Percentiles rank a stretch among this genome's conserved stretches.
Evolutionary conservation across 2,888 invertebrate genomes (phyloP).

Genomic region (Augiades crinisus): DNA sequence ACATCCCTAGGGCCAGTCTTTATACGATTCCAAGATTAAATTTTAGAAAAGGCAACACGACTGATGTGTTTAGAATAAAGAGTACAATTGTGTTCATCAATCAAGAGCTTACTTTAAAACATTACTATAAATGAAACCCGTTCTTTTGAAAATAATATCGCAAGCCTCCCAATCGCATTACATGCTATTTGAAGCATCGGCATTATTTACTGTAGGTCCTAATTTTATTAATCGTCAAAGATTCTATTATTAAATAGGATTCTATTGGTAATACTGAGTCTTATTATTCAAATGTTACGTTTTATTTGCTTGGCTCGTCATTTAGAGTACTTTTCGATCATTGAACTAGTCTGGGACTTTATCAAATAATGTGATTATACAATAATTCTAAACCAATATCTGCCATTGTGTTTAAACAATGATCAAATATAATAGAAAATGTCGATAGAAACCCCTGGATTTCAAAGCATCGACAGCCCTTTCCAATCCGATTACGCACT

Average conservation of each 20-base stretch:
- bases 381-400: too few relatives aligned
- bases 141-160: too few relatives aligned
- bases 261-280: not conserved
- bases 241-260: not conserved
- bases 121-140: too few relatives aligned
- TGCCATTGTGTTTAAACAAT: not conserved
- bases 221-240: not conserved
- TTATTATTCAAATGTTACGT: not conserved
- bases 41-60: too few relatives aligned
- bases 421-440: not conserved
- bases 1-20: too few relatives aligned
- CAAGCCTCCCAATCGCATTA: not conserved
- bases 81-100: too few relatives aligned
- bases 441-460: not conserved
- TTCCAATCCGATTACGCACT: conserved; percentile 19
- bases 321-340: not conserved
- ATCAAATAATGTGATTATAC: not conserved
- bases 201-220: not conserved
- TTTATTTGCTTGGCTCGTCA: too few relatives aligned
- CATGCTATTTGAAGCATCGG: not conserved
- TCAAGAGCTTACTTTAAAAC: too few relatives aligned
- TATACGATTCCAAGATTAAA: too few relatives aligned
- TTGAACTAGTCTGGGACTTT: not conserved
- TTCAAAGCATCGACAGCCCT: not conserved
- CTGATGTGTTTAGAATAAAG: too few relatives aligned